Base-by-base conservation (phyloP, 2,888 invertebrate species). In the Nomada goodeniana region DNA sequence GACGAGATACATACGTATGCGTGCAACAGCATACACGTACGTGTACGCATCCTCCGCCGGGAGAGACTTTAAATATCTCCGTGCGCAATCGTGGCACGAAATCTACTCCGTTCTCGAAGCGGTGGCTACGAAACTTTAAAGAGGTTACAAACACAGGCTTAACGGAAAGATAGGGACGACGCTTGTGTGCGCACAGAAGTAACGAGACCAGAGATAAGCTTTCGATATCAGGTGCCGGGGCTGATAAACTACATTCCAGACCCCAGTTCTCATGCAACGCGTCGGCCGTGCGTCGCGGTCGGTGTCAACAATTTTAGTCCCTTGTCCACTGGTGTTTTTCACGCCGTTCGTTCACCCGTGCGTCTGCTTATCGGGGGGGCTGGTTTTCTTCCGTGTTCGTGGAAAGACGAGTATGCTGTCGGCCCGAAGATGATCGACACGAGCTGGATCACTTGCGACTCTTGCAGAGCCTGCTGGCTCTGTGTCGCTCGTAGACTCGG, bases 221-320 rank as follows among this genome's bases (percentile, higher is more conserved):
- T 78, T 83, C 88, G 91, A 91, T 92, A 92, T 91, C 92, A 90
- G 90, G 88, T 88, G 90, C 79, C 87, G 79, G 82, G 71, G 29
- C 55, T 60, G 89, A 86, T 86, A 91, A 87, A 88, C 79, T 81
- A 84, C 91, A 91, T 91, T 90, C 92, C 91, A 87, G 86, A 82
- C 87, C 74, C 81, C 91, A 91, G 92, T 91, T 89, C 88, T 88
- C 88, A 84, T 83, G 76, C 64, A 55, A 86, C 89, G 73, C 83
- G 87, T 77, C 88, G 85, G 83, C 84, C 80, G 84, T 73, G 82
- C 67, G 83, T 75, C 89, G 57, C 53, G n/a, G 53, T 20, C 53
- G n/a, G 88, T 89, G 90, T 87, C 89, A 84, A 89, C 86, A 86
- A 76, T 91, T 89, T 88, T 89, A 86, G 78, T 78, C 77, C 73